Evolutionary conservation across 2,888 invertebrate species (phyloP).

Genomic region (Trissonchulus sp.): DNA sequence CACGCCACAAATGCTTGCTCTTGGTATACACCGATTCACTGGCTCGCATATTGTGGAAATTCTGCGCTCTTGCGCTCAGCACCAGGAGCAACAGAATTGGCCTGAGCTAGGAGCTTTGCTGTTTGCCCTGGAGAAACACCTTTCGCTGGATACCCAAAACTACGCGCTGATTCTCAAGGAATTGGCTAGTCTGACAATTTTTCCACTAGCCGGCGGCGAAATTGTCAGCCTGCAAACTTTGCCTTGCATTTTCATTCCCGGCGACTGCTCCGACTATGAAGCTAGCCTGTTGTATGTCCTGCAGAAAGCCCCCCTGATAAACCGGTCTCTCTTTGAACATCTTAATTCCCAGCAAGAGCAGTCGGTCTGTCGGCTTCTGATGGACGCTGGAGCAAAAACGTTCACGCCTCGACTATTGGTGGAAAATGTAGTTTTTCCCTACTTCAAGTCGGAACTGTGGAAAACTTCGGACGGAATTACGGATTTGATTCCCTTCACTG

Average conservation of each 20-base stretch:
- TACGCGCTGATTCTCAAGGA: background rate
- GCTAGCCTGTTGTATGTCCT: background rate
- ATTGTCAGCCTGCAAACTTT: background rate
- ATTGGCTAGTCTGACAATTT: background rate
- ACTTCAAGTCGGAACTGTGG: background rate
- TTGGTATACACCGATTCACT: background rate
- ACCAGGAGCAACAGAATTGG: background rate
- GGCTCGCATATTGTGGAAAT: background rate
- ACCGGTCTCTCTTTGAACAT: background rate
- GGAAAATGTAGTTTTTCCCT: background rate
- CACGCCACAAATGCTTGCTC: background rate
- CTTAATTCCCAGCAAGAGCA: background rate
- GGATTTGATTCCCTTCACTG: background rate
- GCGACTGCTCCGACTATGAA: background rate
- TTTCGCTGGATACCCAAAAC: background rate
- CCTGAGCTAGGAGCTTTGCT: background rate
- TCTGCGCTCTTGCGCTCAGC: background rate
- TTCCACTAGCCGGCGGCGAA: background rate
- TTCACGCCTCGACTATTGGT: background rate
- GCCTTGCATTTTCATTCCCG: background rate
- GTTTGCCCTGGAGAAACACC: background rate
- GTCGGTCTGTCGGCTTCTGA: background rate
- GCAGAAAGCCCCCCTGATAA: background rate
- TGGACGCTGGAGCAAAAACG: background rate
- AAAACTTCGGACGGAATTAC: background rate